Percentiles rank a stretch among this genome's conserved stretches.
These are phyloP conservation scores for Bergia puertoricense DNA, from an alignment of 92 coral and sea anemone species.

Conservation along the genomic window DNA sequence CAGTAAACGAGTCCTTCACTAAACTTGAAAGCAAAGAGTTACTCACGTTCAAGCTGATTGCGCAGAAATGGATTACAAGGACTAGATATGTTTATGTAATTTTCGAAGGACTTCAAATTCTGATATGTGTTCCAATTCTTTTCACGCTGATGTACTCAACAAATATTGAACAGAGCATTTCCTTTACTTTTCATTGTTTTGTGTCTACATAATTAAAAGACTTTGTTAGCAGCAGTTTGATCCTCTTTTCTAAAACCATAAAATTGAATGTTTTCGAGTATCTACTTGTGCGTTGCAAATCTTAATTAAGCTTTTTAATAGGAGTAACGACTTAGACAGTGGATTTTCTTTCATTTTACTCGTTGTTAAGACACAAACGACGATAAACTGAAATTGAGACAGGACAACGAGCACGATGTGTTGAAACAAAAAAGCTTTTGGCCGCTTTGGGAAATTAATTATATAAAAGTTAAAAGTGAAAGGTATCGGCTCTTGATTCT, in stretches of 20 bases:
- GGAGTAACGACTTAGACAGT: background rate
- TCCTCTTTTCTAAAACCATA: conserved; percentile 12
- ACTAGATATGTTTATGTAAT: background rate
- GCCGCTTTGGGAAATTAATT: no score
- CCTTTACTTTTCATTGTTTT: background rate
- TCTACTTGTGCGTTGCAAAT: background rate
- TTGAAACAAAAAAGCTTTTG: background rate
- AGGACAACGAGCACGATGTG: background rate
- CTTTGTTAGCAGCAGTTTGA: background rate
- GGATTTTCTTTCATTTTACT: background rate
- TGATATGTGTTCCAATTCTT: background rate
- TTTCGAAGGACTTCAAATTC: background rate
- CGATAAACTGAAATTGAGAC: background rate
- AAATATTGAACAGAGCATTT: background rate
- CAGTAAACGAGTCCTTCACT: background rate
- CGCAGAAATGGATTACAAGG: background rate
- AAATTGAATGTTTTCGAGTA: background rate
- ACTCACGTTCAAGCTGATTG: conserved; percentile 5
- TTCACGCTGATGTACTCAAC: background rate
- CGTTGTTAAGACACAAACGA: background rate
- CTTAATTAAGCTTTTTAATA: background rate
- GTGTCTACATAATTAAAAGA: background rate
- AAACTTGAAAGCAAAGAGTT: background rate
- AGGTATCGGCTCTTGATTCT: no score
- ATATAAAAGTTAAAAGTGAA: no score